Evolutionary conservation across 2,888 invertebrate species (phyloP).

Genomic region (Taenaris catops): DNA sequence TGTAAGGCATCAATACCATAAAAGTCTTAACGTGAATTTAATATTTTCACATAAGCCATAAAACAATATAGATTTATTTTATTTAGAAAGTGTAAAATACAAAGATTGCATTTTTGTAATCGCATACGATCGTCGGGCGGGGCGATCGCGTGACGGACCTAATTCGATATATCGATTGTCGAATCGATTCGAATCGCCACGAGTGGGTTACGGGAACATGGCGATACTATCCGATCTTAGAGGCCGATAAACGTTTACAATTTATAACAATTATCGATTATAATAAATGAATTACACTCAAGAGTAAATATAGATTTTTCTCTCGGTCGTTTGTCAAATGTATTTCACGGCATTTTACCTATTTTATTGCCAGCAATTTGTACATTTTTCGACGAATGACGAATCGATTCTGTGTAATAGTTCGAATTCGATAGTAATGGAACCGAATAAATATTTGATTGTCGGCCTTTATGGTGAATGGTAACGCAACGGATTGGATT

Average conservation of each 20-base stretch:
- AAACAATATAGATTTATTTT: constrained; percentile 10
- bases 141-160: constrained; percentile 51
- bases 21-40: too few species aligned
- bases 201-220: constrained; percentile 39
- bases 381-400: constrained; percentile 60
- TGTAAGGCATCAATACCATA: neutral
- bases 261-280: constrained; percentile 64
- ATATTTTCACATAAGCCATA: too few species aligned
- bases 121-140: constrained; percentile 18
- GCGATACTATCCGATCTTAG: constrained; percentile 15
- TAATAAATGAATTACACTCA: constrained; percentile 41
- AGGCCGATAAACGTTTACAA: constrained; percentile 42
- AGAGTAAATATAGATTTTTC: constrained; percentile 59
- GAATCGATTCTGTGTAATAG: constrained; percentile 66
- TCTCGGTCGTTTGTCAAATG: constrained; percentile 54
- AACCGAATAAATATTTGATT: constrained; percentile 76
- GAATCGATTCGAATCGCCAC: constrained; percentile 57
- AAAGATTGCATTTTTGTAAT: constrained; percentile 26
- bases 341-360: constrained; percentile 59
- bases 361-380: constrained; percentile 52
- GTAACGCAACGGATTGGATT: constrained; percentile 61
- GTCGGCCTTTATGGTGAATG: constrained; percentile 65
- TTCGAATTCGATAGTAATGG: constrained; percentile 58
- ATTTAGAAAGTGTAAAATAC: constrained; percentile 28
- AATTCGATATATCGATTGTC: constrained; percentile 44